Evolutionary conservation across 1,140 invertebrate species (phyloP), one percentile per base, ranked within the genome.

Genomic region (Caenorhabditis elegans): DNA sequence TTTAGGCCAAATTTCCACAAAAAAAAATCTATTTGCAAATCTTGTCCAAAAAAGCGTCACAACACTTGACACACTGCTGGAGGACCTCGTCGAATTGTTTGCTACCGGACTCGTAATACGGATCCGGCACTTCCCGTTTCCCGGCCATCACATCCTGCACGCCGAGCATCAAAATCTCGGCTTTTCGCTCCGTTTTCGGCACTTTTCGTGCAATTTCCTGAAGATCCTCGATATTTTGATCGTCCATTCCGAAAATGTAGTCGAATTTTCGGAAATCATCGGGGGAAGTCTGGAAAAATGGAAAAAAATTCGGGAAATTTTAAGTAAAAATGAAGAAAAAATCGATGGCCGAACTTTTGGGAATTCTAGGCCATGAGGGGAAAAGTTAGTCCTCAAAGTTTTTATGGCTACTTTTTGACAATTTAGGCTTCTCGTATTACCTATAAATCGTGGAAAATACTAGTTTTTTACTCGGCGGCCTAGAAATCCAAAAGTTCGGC

Each of bases 161-260:
- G 26, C 95, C 95, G 46, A 97, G 92, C 28, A 96, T 89, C 19
- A 94, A 90, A 60, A 96, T 91, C 88, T 94, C 93, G 0, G 94
- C 94, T 11, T 87, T 92, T 93, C 55, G 94, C 13, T 53, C 36
- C 93, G 80, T 92, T 92, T 79, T 34, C 11, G 22, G 80, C 76
- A 24, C 81, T 22, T 51, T 70, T 2, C 19, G 28, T 31, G 76
- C 49, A 10, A 92, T 90, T 19, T 89, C 88, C 26, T 92, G 92
- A 28, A 96, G 89, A 55, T 83, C 76, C 87, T 83, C 90, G 88
- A 95, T 94, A 88, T 95, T 96, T 19, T 92, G 92, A 78, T 94
- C 91, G 89, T 96, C 95, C 95, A 96, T 96, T 24, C 95, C 95
- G 90, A 96, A 95, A 80, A 96, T 95, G 87, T 92, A 95, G 88